Conservation (phyloP, 1,140 invertebrate species). For the Rhopalosiphum maidis region DNA sequence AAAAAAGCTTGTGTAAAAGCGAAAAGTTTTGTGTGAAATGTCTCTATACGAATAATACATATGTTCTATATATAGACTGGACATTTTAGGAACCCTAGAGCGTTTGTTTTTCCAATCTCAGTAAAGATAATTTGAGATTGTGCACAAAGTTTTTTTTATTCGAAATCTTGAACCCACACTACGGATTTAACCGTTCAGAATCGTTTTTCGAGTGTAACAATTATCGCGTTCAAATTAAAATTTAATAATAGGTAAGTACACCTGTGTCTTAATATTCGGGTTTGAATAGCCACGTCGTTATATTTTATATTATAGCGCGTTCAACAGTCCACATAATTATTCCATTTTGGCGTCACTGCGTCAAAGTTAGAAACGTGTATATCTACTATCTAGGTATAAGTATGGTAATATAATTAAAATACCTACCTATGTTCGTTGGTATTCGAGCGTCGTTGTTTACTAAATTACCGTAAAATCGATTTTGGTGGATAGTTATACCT, state of each 20-base stretch:
- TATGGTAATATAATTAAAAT: conserved; percentile 12
- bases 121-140: background rate
- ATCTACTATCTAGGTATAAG: background rate
- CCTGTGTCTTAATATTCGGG: background rate
- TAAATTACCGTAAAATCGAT: conserved; percentile 17
- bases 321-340: background rate
- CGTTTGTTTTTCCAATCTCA: background rate
- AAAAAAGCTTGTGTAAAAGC: background rate
- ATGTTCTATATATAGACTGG: background rate
- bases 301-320: background rate
- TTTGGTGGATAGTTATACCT: background rate
- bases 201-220: background rate
- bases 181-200: background rate
- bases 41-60: background rate
- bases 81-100: background rate
- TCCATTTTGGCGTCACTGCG: background rate
- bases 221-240: background rate
- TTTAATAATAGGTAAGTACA: background rate
- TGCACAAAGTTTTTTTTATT: background rate
- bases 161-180: background rate
- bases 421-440: background rate
- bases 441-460: background rate
- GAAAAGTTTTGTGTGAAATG: background rate
- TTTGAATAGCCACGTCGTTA: background rate
- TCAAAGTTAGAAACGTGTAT: background rate